phyloP scores from a whole-genome alignment of 2,888 invertebrate genomes.

The Patella depressa region DNA sequence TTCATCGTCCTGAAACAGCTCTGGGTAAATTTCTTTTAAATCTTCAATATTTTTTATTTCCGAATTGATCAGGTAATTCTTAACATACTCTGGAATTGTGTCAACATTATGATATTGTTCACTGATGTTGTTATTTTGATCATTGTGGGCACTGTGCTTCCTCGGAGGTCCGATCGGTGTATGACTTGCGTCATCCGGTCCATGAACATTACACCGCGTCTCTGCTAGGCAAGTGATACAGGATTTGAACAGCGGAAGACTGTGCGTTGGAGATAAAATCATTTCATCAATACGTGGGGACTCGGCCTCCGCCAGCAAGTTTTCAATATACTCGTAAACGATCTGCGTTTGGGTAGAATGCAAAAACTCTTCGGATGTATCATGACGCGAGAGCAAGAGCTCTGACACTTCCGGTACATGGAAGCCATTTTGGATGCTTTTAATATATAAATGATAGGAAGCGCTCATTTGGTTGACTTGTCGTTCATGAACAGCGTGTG shows the following conservation, averaged over 20 bases:
- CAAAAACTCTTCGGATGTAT: constrained; percentile 1
- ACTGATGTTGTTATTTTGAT: not conserved
- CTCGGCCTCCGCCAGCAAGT: not conserved
- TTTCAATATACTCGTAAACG: not conserved
- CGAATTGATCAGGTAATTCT: not conserved
- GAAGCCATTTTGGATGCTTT: not conserved
- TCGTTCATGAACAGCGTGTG: not conserved
- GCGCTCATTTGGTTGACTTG: not conserved
- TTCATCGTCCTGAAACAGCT: too few species aligned
- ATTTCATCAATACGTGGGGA: not conserved
- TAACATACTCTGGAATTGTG: not conserved
- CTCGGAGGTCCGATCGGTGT: not conserved
- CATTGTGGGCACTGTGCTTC: too few species aligned
- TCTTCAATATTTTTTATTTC: not conserved
- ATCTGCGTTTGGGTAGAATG: not conserved
- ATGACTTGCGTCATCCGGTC: not conserved
- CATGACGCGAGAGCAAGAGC: not conserved
- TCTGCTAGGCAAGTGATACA: not conserved
- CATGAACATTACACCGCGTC: not conserved
- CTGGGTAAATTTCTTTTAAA: not conserved
- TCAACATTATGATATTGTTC: not conserved
- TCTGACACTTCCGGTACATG: not conserved
- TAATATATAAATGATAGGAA: not conserved
- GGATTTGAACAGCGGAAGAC: not conserved
- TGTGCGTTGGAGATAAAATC: not conserved